Evolutionary conservation across 1,140 invertebrate species (phyloP).

Genomic region (Globodera ellingtonae): DNA sequence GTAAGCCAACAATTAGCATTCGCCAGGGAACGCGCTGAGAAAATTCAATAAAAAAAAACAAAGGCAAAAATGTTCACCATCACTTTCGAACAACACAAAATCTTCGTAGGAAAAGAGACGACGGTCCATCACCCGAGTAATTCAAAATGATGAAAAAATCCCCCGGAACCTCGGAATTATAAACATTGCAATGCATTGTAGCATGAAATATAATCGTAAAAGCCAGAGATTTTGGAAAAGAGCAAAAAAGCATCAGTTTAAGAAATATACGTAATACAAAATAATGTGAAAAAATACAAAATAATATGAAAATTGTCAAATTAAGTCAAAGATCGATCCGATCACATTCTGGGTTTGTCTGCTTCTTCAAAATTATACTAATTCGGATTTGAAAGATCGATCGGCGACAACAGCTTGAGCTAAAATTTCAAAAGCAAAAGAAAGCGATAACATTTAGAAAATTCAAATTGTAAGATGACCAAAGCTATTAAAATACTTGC

Average conservation of each 20-base stretch:
- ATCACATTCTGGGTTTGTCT: too few relatives aligned
- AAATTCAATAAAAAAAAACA: not conserved
- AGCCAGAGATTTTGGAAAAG: too few relatives aligned
- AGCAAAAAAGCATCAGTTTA: too few relatives aligned
- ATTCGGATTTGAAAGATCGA: too few relatives aligned
- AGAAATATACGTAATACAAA: not conserved
- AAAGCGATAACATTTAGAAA: too few relatives aligned
- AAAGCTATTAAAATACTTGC: too few relatives aligned
- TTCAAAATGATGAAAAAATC: not conserved
- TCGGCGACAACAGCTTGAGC: too few relatives aligned
- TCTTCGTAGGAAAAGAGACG: not conserved
- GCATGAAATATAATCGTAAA: too few relatives aligned
- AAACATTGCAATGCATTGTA: not conserved
- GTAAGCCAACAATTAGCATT: constrained; percentile 18
- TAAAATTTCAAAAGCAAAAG: too few relatives aligned
- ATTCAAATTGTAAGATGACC: too few relatives aligned
- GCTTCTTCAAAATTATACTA: too few relatives aligned
- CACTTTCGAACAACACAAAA: not conserved
- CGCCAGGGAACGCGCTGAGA: not conserved
- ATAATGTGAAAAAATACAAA: not conserved
- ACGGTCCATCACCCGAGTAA: not conserved
- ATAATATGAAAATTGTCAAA: not conserved
- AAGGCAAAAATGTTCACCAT: not conserved
- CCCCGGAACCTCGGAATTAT: not conserved
- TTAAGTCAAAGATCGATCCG: too few relatives aligned